Base-by-base conservation (phyloP, 1,140 invertebrate species). In the Lasioglossum baleicum region DNA sequence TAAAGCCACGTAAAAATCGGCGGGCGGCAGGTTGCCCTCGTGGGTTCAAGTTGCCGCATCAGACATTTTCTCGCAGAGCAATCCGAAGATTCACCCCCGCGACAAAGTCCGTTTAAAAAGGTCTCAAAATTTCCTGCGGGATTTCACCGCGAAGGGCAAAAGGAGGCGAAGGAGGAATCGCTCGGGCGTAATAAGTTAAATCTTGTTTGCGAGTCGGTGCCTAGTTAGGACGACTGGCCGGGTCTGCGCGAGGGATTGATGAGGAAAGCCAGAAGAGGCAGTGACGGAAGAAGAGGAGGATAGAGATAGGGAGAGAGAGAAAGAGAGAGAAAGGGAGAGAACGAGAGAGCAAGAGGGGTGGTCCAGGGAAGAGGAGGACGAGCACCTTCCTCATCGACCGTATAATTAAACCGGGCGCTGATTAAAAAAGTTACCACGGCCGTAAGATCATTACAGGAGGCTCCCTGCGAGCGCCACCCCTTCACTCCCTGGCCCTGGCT, bases 321-420 rank as follows among this genome's bases (percentile, higher is more conserved):
- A 10, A 48, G 53, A 13, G 75, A 60, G 53, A 65, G 44, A 48
- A 72, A 63, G 11, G 56, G 7, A 48, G 58, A 40, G 22, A 65
- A n/a, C 10, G 58, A 11, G 58, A 11, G 58, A 26, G 22, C 10
- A 11, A 7, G 58, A 13, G 58, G 60, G 60, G 61, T 68, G 13
- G 58, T 15, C 53, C 40, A 44, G 67, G 73, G 60, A 58, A 77
- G 80, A 80, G 81, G 76, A 74, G 79, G 58, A 80, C 72, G 84
- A 90, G 87, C 83, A 90, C 87, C 88, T 91, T 92, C 89, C 90
- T 90, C 90, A 91, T 92, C 91, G 91, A 91, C 87, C 91, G 89
- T 92, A 92, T 92, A 93, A 92, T 92, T 92, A 92, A 92, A 92
- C 90, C 88, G 88, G 88, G 90, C 91, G 91, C 91, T 92, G 91